These are phyloP conservation scores for Acromyrmex charruanus DNA, from an alignment of 1,140 invertebrate genomes.

Conservation along the genomic window DNA sequence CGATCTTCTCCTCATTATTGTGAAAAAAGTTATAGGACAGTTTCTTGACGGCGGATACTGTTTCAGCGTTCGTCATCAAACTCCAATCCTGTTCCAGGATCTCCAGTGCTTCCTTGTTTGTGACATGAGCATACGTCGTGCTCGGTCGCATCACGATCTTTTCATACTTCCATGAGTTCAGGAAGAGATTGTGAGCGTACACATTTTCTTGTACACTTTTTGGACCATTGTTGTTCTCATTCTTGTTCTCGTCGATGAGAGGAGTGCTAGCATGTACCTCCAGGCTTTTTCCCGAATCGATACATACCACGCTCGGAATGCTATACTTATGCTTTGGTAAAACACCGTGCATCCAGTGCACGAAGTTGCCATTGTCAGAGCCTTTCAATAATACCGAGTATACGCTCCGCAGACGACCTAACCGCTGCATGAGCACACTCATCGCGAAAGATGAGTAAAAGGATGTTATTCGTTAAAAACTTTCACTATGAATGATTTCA, in stretches of 20 bases:
- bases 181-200: constrained; percentile 47
- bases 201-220: constrained; percentile 27
- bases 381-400: not conserved
- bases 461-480: not conserved
- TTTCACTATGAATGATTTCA: not conserved
- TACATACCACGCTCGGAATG: not conserved
- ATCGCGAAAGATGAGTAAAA: not conserved
- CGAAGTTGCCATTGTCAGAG: not conserved
- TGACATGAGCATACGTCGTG: constrained; percentile 22
- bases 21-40: constrained; percentile 63
- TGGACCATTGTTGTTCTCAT: too few relatives aligned
- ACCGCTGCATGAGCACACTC: not conserved
- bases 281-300: not conserved
- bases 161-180: constrained; percentile 11
- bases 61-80: constrained; percentile 38
- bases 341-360: too few relatives aligned
- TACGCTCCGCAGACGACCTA: not conserved
- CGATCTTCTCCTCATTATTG: not conserved
- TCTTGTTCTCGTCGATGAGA: not conserved
- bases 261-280: not conserved
- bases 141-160: constrained; percentile 21
- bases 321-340: too few relatives aligned
- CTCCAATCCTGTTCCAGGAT: constrained; percentile 62
- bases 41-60: constrained; percentile 60
- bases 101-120: constrained; percentile 23